A percentile compares a stretch with the other conserved stretches of the same genome.
Conservation (phyloP, 2,113 vertebrate genomes). For the Poecile atricapillus region DNA sequence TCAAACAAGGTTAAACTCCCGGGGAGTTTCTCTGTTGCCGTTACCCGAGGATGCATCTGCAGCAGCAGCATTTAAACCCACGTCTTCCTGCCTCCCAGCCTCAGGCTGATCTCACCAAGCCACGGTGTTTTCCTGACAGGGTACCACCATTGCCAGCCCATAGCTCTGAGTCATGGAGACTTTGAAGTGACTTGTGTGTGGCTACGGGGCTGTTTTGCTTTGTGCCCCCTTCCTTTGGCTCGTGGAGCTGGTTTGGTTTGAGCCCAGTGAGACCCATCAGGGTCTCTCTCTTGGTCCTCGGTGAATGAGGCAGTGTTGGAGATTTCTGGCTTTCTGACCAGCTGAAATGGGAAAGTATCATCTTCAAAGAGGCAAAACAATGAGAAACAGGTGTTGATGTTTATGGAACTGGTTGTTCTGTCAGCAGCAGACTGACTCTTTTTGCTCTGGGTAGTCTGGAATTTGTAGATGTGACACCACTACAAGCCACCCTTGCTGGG, state of each 20-base stretch:
- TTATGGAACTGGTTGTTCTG: not conserved
- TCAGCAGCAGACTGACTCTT: not conserved
- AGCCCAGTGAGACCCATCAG: not conserved
- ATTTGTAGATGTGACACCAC: not conserved
- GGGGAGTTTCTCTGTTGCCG: not conserved
- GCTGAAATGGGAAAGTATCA: not conserved
- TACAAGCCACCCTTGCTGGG: accelerated
- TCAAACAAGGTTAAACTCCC: not conserved
- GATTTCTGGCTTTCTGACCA: not conserved
- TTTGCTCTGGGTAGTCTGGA: not conserved
- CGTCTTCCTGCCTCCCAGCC: not conserved
- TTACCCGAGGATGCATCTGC: not conserved
- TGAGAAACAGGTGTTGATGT: not conserved
- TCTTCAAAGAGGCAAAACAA: slow-evolving; percentile 8
- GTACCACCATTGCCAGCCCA: accelerated
- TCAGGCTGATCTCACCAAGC: not conserved
- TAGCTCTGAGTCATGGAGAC: not conserved
- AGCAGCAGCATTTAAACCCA: not conserved
- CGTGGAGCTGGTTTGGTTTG: not conserved
- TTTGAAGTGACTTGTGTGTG: not conserved
- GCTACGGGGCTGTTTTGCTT: not conserved
- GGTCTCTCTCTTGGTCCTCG: not conserved
- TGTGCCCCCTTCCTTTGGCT: not conserved
- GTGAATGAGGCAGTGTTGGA: not conserved
- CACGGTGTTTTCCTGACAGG: not conserved